phyloP scores from a whole-genome alignment of 2,113 vertebrate genomes.

The Condylura cristata region DNA sequence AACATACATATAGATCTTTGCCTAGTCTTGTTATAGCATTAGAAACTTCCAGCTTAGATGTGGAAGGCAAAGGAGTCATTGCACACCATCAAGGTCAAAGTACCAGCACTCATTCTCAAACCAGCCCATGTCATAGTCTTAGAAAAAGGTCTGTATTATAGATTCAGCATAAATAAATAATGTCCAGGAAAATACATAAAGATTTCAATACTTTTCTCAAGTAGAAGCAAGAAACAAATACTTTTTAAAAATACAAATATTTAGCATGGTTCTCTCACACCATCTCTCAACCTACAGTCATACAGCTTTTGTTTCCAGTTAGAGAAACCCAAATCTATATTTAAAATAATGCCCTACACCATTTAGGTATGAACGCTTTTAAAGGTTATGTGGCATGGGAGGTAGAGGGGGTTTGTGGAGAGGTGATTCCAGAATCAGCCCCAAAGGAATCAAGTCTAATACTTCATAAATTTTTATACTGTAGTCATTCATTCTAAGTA shows the following conservation, averaged over 20 bases:
- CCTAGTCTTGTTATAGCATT: not conserved
- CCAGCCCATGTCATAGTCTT: not conserved
- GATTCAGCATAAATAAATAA: not conserved
- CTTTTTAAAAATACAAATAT: not conserved
- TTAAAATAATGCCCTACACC: not conserved
- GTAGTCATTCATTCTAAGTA: not conserved
- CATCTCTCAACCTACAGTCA: not conserved
- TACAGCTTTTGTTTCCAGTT: slow-evolving; percentile 1
- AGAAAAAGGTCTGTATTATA: not conserved
- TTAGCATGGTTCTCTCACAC: not conserved
- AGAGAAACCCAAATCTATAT: not conserved
- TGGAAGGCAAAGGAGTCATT: not conserved
- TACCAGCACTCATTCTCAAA: not conserved
- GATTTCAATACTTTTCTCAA: slow-evolving; percentile 11
- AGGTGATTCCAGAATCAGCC: not conserved
- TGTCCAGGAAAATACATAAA: not conserved
- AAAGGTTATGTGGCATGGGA: not conserved
- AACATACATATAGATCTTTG: not conserved
- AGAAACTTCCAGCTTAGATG: not conserved
- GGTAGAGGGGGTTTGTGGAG: not conserved
- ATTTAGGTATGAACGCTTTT: not conserved
- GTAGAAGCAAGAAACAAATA: too few species aligned
- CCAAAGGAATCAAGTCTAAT: not conserved
- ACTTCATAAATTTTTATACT: not conserved
- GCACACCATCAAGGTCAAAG: not conserved